phyloP scores from a whole-genome alignment of 2,888 invertebrate species.

The Erebia palarica region DNA sequence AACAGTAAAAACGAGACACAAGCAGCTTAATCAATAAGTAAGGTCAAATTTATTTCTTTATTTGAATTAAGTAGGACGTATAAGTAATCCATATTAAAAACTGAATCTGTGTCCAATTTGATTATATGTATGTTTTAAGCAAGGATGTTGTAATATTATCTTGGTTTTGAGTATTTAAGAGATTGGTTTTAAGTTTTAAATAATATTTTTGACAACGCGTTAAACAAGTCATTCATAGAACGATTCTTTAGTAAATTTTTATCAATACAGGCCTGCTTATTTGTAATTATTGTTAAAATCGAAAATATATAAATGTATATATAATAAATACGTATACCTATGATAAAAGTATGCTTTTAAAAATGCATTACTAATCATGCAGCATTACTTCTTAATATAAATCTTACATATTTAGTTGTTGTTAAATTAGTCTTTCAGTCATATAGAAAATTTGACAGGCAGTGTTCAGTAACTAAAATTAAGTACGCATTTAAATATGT shows the following conservation, averaged over 20 bases:
- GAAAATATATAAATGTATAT: neutral
- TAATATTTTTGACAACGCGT: neutral
- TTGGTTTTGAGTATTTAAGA: neutral
- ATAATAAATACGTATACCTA: neutral
- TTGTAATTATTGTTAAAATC: slow-evolving; percentile 4
- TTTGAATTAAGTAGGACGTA: neutral
- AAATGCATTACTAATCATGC: neutral
- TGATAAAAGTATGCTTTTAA: neutral
- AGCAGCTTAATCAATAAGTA: neutral
- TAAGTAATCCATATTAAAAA: neutral
- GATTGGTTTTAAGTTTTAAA: neutral
- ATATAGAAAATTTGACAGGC: slow-evolving; percentile 54
- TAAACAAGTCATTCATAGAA: neutral
- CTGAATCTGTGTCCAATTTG: neutral
- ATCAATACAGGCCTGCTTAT: neutral
- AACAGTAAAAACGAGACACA: slow-evolving; percentile 8
- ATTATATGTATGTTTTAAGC: too few species aligned
- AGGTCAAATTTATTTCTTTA: neutral
- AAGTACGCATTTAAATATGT: slow-evolving; percentile 26
- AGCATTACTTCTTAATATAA: slow-evolving; percentile 19
- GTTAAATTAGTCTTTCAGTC: slow-evolving; percentile 45
- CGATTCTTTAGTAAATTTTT: neutral
- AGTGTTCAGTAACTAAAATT: slow-evolving; percentile 55
- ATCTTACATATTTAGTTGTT: slow-evolving; percentile 30
- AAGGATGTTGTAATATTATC: too few species aligned